A percentile compares a stretch with the other conserved stretches of the same genome.
Conservation (phyloP, 2,888 invertebrate species). For the Stictocephala bisonia region DNA sequence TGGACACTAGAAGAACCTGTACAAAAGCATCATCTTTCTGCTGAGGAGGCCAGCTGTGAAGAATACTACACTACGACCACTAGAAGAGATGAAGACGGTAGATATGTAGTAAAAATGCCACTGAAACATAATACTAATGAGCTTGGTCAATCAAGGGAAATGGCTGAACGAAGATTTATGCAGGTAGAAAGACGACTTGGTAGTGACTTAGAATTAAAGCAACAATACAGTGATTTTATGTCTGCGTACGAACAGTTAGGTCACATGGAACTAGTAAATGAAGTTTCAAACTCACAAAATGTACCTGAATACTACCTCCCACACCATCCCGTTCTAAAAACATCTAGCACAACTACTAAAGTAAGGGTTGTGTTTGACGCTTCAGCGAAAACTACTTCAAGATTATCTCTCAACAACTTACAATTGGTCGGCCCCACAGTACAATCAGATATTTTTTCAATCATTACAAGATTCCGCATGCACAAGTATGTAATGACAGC, state of each 20-base stretch:
- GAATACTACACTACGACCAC: slow-evolving; percentile 5
- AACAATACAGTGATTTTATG: slow-evolving; percentile 6
- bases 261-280: slow-evolving; percentile 12
- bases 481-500: slow-evolving; percentile 9
- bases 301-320: background rate
- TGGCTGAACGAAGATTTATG: background rate
- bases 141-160: slow-evolving; percentile 1
- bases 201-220: background rate
- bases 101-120: background rate
- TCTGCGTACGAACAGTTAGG: background rate
- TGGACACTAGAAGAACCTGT: slow-evolving; percentile 2
- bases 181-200: background rate
- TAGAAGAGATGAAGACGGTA: background rate
- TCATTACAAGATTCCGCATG: background rate
- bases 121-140: background rate
- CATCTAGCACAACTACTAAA: slow-evolving; percentile 23
- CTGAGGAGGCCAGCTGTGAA: background rate
- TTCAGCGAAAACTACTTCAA: slow-evolving; percentile 1
- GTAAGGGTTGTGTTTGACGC: slow-evolving; percentile 34
- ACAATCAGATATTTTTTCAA: slow-evolving; percentile 2
- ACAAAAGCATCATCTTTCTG: background rate
- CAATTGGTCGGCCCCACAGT: slow-evolving; percentile 7
- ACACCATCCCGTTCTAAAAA: slow-evolving; percentile 5
- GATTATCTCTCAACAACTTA: background rate
- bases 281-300: background rate